These are phyloP conservation scores for Arge pagana DNA, from an alignment of 2,888 invertebrate species.

Conservation along the genomic window DNA sequence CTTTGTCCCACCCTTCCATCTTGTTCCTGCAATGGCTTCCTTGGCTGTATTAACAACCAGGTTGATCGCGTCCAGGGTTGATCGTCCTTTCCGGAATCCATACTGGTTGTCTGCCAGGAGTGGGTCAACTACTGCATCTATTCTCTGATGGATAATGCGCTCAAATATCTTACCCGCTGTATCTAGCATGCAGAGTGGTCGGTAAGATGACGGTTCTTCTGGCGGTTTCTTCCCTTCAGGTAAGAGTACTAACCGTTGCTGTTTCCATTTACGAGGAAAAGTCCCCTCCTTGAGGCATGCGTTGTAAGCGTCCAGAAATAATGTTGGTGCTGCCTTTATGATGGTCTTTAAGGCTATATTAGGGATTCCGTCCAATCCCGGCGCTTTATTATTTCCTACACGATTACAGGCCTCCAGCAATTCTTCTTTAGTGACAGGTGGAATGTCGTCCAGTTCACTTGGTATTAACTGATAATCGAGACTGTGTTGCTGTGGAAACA, in stretches of 20 bases:
- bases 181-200: no score
- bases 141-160: slow-evolving; percentile 24
- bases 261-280: slow-evolving; percentile 16
- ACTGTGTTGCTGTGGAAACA: slow-evolving; percentile 27
- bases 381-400: no score
- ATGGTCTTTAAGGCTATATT: slow-evolving; percentile 28
- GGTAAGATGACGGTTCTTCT: no score
- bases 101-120: no score
- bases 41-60: no score
- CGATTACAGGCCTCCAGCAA: slow-evolving; percentile 26
- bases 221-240: slow-evolving; percentile 25
- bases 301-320: slow-evolving; percentile 22
- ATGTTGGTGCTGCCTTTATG: slow-evolving; percentile 17
- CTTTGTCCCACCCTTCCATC: slow-evolving; percentile 16
- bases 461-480: neutral
- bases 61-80: no score
- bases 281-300: slow-evolving; percentile 17
- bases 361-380: no score
- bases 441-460: slow-evolving; percentile 7
- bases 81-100: no score
- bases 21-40: slow-evolving; percentile 20
- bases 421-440: slow-evolving; percentile 25
- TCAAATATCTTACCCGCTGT: slow-evolving; percentile 28
- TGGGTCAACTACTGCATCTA: slow-evolving; percentile 18
- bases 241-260: slow-evolving; percentile 28